Evolutionary conservation across 2,113 vertebrate genomes (phyloP), one percentile per base, ranked within the genome.

Genomic region (Dipodomys stephensi): DNA sequence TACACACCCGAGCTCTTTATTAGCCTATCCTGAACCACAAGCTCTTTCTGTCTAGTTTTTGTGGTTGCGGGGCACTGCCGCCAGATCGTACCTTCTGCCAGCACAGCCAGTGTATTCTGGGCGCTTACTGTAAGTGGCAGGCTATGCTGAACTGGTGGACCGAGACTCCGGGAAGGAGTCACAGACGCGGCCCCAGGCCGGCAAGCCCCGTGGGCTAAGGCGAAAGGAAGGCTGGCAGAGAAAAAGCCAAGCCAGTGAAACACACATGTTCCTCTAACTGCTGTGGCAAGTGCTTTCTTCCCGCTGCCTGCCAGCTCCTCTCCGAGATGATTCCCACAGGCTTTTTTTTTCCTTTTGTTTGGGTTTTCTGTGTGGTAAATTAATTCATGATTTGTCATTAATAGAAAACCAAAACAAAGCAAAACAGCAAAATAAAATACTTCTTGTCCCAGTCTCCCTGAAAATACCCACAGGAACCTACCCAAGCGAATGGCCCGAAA

Each of bases 281-380:
- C 46, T 16, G 0, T 19, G 35, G 76, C 13, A 73, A 95, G 71
- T 0, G 16, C 28, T 90, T 80, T 73, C 76, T 1, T 6, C 22
- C 65, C 81, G 72, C 27, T 8, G 65, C 19, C 69, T 94, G 89
- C 82, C 94, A 91, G 91, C 89, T 11, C 73, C 32, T 71, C 62
- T 69, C 60, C 72, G 53, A 57, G 30, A 0, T 39, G 53, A 94
- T 95, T 91, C 84, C 79, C 94, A 94, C 93, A 78, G 91, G 4
- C 49, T 87, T 88, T 16, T 67, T 39, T 91, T 19, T 65, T 87
- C 90, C 88, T 91, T 94, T 95, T 73, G 60, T 78, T 94, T 88
- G 87, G 89, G 28, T 39, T 96, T 68, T 10, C 3, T 78, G 67
- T 4, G 25, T 74, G 69, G 32, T 35, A 97, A 95, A 93, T 95